Conservation (phyloP, 2,797 vertebrate genomes). For the Strix occidentalis region DNA sequence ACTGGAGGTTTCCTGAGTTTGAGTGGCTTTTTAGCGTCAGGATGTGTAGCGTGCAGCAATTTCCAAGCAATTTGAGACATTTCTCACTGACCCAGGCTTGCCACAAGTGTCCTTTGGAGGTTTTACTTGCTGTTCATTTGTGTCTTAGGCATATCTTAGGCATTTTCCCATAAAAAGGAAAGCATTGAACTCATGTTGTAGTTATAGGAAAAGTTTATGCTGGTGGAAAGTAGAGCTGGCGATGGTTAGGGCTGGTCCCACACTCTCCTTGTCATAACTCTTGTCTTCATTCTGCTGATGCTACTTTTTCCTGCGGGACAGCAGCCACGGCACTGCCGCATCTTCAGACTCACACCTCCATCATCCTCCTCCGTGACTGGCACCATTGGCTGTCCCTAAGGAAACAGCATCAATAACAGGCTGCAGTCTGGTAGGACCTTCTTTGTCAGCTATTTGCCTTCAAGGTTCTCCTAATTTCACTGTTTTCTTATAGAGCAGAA, state of each 20-base stretch:
- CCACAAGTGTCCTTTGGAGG: background rate
- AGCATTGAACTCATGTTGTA: rapidly evolving
- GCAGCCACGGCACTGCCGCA: rapidly evolving
- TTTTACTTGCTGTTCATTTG: background rate
- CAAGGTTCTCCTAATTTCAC: background rate
- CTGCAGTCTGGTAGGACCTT: background rate
- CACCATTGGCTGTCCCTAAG: rapidly evolving
- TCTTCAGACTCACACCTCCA: background rate
- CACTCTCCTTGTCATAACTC: background rate
- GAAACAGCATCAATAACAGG: background rate
- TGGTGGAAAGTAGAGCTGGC: background rate
- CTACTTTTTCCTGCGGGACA: background rate
- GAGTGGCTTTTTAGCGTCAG: background rate
- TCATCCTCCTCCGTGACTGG: rapidly evolving
- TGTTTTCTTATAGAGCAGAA: background rate
- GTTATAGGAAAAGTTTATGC: background rate
- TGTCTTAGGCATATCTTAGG: background rate
- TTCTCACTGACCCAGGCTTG: background rate
- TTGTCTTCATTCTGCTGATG: background rate
- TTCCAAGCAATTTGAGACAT: background rate
- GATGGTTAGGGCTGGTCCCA: background rate
- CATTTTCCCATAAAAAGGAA: background rate
- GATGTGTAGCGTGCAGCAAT: background rate
- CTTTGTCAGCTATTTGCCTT: background rate
- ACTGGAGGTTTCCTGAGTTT: background rate